A percentile compares a stretch with the other conserved stretches of the same genome.
Conservation (phyloP, 2,888 invertebrate species). For the Dynastes grantii region DNA sequence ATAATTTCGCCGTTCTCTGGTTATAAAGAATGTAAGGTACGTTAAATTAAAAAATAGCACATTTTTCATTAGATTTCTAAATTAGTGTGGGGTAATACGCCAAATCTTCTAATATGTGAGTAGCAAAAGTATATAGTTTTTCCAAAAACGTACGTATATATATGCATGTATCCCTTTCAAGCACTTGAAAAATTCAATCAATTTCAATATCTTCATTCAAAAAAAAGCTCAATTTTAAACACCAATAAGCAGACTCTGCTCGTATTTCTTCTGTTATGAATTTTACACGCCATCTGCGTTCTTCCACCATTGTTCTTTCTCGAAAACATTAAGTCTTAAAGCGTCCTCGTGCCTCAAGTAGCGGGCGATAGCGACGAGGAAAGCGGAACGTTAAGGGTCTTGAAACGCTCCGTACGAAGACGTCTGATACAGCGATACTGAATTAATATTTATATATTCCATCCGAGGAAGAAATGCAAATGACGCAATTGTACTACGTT, state of each 20-base stretch:
- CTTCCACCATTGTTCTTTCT: conserved; percentile 11
- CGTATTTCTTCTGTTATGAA: conserved; percentile 29
- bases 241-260: neutral
- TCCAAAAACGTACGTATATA: too few relatives aligned
- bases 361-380: conserved; percentile 1
- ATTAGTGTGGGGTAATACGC: too few relatives aligned
- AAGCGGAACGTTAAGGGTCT: conserved; percentile 19
- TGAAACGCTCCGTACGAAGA: conserved; percentile 22
- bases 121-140: too few relatives aligned
- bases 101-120: too few relatives aligned
- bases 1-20: too few relatives aligned
- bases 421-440: conserved; percentile 41
- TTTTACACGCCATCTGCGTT: conserved; percentile 38
- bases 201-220: neutral
- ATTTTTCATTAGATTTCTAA: too few relatives aligned
- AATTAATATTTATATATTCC: conserved; percentile 60
- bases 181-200: too few relatives aligned
- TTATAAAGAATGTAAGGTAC: too few relatives aligned
- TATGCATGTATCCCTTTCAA: too few relatives aligned
- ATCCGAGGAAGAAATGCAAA: conserved; percentile 60
- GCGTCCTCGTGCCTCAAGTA: conserved; percentile 17
- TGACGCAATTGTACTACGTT: conserved; percentile 59
- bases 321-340: conserved; percentile 33
- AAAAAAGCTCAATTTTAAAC: conserved; percentile 18
- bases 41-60: too few relatives aligned